These are phyloP conservation scores for Anoplophora glabripennis DNA, from an alignment of 1,140 invertebrate species.

Conservation along the genomic window DNA sequence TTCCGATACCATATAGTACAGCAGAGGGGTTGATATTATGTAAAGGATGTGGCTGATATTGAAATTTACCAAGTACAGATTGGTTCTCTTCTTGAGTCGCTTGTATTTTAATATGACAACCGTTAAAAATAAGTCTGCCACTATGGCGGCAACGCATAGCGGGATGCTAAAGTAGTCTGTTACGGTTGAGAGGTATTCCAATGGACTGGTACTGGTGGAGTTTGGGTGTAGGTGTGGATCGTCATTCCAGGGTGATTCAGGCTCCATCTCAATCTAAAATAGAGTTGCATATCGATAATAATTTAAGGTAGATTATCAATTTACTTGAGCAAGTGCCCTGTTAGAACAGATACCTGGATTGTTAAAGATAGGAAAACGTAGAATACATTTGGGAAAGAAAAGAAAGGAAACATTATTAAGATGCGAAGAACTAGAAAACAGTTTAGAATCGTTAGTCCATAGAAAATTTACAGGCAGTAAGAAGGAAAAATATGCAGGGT, in stretches of 20 bases:
- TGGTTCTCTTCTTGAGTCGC: conserved; percentile 22
- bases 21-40: conserved; percentile 3
- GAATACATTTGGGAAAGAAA: too few species aligned
- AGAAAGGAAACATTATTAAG: too few species aligned
- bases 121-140: conserved; percentile 21
- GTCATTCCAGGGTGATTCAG: background rate
- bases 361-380: too few species aligned
- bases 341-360: too few species aligned
- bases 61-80: conserved; percentile 26
- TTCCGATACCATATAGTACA: conserved; percentile 14
- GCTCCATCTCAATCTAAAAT: too few species aligned
- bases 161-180: conserved; percentile 19
- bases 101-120: conserved; percentile 22
- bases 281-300: too few species aligned
- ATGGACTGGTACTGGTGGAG: background rate
- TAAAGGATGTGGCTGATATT: conserved; percentile 20
- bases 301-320: too few species aligned
- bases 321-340: too few species aligned
- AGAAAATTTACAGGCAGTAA: too few species aligned
- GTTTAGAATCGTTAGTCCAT: too few species aligned
- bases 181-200: conserved; percentile 1
- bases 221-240: conserved; percentile 11
- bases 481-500: too few species aligned
- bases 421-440: too few species aligned
- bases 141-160: conserved; percentile 12